phyloP scores from a whole-genome alignment of 2,797 vertebrate species.

The Liparis tanakae region DNA sequence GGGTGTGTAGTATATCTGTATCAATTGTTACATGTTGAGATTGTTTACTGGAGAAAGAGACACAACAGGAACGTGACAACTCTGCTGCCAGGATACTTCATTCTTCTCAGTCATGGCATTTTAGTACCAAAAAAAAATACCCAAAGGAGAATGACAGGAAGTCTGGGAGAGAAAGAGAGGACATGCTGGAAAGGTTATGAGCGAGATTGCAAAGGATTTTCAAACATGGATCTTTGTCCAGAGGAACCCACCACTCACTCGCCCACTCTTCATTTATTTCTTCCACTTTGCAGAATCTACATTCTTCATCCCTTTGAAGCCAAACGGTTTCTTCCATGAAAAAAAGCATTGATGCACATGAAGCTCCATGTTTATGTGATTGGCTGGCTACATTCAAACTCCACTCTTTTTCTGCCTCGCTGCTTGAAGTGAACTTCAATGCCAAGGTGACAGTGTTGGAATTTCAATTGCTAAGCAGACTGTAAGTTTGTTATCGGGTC shows the following conservation, averaged over 20 bases:
- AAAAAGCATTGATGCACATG: background rate
- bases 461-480: constrained; percentile 71
- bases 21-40: constrained; percentile 6
- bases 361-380: too few species aligned
- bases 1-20: background rate
- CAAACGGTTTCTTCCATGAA: constrained; percentile 22
- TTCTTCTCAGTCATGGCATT: constrained; percentile 17
- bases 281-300: constrained; percentile 7
- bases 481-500: constrained; percentile 61
- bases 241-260: constrained; percentile 24
- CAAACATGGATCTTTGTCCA: constrained; percentile 50
- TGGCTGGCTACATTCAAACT: constrained; percentile 8
- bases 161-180: constrained; percentile 25
- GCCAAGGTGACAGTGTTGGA: constrained; percentile 67
- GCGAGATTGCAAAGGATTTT: constrained; percentile 40
- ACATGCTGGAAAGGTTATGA: constrained; percentile 39
- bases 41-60: constrained; percentile 16
- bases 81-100: constrained; percentile 3
- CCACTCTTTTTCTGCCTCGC: constrained; percentile 21
- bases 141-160: constrained; percentile 35
- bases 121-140: constrained; percentile 38
- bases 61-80: constrained; percentile 10
- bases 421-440: constrained; percentile 47
- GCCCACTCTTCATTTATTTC: constrained; percentile 31
- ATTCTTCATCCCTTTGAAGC: constrained; percentile 1